These are phyloP conservation scores for Egretta garzetta DNA, from an alignment of 2,113 vertebrate genomes.

Conservation along the genomic window DNA sequence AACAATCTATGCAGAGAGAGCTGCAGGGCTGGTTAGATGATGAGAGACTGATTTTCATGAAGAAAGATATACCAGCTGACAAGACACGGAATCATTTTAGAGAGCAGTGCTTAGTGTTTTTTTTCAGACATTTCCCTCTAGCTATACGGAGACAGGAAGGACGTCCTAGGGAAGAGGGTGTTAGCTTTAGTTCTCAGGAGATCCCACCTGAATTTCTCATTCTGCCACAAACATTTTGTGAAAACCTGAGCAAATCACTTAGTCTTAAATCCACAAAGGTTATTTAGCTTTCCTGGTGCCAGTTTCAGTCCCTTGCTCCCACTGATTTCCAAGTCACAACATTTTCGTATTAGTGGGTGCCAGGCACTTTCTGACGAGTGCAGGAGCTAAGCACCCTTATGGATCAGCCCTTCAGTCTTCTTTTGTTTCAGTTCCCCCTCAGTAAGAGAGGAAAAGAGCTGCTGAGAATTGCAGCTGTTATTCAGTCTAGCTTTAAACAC, in stretches of 20 bases:
- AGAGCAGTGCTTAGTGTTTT: neutral
- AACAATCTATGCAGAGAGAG: slow-evolving; percentile 23
- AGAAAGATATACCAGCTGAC: slow-evolving; percentile 36
- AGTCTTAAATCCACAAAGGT: neutral
- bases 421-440: neutral
- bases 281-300: neutral
- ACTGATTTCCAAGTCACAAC: neutral
- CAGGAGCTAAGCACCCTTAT: neutral
- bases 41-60: slow-evolving; percentile 34
- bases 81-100: neutral
- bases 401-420: neutral
- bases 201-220: neutral
- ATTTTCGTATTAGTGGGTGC: accelerated
- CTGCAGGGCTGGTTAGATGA: slow-evolving; percentile 44
- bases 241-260: neutral
- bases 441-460: neutral
- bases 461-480: neutral
- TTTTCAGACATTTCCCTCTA: neutral
- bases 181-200: neutral
- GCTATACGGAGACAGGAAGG: neutral
- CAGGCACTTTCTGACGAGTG: neutral
- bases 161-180: neutral
- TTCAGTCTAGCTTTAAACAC: neutral
- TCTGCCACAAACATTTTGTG: neutral
- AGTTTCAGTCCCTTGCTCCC: neutral